phyloP scores from a whole-genome alignment of 2,888 invertebrate genomes.

The Macropis europaea region DNA sequence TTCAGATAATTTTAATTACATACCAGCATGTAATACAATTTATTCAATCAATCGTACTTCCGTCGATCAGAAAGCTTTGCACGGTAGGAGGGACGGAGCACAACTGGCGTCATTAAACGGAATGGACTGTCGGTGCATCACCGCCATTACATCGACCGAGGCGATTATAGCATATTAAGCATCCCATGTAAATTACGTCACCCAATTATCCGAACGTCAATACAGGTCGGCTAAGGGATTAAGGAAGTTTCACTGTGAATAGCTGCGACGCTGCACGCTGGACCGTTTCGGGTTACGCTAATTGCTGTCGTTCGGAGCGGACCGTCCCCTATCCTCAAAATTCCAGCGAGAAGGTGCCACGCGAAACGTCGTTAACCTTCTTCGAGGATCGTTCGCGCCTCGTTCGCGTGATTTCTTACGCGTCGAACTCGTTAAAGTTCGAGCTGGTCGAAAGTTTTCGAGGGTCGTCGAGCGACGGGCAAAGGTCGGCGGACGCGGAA shows the following conservation, averaged over 20 bases:
- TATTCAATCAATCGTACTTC: too few species aligned
- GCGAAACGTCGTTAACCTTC: neutral
- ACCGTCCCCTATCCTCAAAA: neutral
- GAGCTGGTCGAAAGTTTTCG: constrained; percentile 30
- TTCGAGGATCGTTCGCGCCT: constrained; percentile 5
- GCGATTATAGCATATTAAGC: constrained; percentile 64
- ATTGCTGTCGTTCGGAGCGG: neutral
- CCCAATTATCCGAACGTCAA: constrained; percentile 60
- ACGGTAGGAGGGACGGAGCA: neutral
- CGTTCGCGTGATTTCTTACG: constrained; percentile 20
- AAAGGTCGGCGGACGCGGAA: constrained; percentile 33
- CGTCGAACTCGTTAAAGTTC: constrained; percentile 33
- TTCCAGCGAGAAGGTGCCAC: neutral
- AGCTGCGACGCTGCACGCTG: neutral
- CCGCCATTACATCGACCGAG: constrained; percentile 49
- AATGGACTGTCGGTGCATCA: constrained; percentile 49
- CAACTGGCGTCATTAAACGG: constrained; percentile 11
- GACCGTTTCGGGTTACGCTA: constrained; percentile 1
- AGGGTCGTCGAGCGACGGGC: constrained; percentile 20
- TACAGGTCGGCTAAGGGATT: constrained; percentile 32
- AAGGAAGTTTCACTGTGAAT: constrained; percentile 49
- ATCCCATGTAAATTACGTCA: constrained; percentile 61
- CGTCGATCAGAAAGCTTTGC: too few species aligned
- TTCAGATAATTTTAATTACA: too few species aligned
- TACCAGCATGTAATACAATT: too few species aligned